These are phyloP conservation scores for Muscicapa adusta DNA, from an alignment of 2,113 vertebrate genomes.

Conservation along the genomic window DNA sequence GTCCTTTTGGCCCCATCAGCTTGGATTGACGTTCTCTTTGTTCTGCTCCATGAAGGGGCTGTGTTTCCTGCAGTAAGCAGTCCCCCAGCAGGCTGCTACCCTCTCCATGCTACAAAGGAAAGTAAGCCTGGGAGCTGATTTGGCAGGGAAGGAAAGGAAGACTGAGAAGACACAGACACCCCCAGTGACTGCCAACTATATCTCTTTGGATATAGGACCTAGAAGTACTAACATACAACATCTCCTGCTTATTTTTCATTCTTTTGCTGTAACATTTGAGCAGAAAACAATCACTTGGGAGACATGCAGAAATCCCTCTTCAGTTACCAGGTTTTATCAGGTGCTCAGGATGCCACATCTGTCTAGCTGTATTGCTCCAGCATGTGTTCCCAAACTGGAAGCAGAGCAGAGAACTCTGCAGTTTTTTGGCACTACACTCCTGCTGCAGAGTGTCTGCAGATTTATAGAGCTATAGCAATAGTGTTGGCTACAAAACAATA, in stretches of 20 bases:
- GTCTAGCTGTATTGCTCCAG: not conserved
- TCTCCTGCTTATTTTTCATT: not conserved
- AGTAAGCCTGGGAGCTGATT: not conserved
- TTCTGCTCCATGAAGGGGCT: not conserved
- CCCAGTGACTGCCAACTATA: not conserved
- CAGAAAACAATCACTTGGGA: not conserved
- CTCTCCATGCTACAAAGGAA: not conserved
- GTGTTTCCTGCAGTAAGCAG: not conserved
- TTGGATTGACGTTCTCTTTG: not conserved
- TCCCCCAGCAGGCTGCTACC: not conserved
- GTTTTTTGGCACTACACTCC: conserved; percentile 1
- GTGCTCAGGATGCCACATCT: not conserved
- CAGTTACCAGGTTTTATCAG: not conserved
- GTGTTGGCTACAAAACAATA: conserved; percentile 40
- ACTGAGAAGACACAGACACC: not conserved
- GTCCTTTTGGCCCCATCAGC: not conserved
- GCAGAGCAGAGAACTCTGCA: not conserved
- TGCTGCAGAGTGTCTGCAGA: conserved; percentile 27
- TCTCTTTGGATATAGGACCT: not conserved
- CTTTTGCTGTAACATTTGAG: not conserved
- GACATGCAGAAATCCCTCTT: not conserved
- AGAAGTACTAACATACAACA: not conserved
- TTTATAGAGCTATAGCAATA: conserved; percentile 52
- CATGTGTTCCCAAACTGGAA: not conserved
- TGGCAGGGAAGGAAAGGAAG: not conserved